Conservation (phyloP, 1,140 invertebrate species). For the Cephus cinctus region DNA sequence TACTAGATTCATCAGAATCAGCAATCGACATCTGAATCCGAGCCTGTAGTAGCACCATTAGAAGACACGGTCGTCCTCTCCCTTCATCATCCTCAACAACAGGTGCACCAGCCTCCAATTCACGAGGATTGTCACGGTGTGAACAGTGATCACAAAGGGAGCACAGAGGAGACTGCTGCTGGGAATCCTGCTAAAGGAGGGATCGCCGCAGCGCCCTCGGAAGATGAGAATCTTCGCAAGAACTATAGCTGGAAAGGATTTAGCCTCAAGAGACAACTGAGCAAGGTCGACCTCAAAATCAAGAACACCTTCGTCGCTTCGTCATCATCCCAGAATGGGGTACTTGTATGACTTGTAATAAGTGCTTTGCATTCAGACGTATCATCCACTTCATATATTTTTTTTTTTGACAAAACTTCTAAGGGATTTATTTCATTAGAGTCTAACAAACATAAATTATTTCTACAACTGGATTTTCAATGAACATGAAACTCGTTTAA, state of each 20-base stretch:
- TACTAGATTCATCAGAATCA: slow-evolving; percentile 37
- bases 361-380: slow-evolving; percentile 3
- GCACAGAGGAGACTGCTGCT: slow-evolving; percentile 17
- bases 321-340: slow-evolving; percentile 49
- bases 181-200: slow-evolving; percentile 28
- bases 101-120: slow-evolving; percentile 21
- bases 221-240: slow-evolving; percentile 41
- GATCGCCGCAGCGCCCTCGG: slow-evolving; percentile 16
- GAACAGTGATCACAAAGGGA: slow-evolving; percentile 30
- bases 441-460: too few relatives aligned
- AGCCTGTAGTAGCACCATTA: slow-evolving; percentile 31
- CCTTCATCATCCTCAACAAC: slow-evolving; percentile 32
- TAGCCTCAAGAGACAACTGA: slow-evolving; percentile 77
- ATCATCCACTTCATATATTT: slow-evolving; percentile 15
- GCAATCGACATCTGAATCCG: slow-evolving; percentile 29
- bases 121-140: slow-evolving; percentile 26
- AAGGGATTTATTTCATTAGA: too few relatives aligned
- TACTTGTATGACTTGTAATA: slow-evolving; percentile 45
- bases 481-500: too few relatives aligned
- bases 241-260: slow-evolving; percentile 66
- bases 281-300: slow-evolving; percentile 77
- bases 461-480: too few relatives aligned
- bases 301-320: slow-evolving; percentile 63
- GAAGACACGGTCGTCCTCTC: slow-evolving; percentile 19
- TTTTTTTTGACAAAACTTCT: too few relatives aligned